Base-by-base conservation (phyloP, 2,888 invertebrate species). In the Smittia aterrima region DNA sequence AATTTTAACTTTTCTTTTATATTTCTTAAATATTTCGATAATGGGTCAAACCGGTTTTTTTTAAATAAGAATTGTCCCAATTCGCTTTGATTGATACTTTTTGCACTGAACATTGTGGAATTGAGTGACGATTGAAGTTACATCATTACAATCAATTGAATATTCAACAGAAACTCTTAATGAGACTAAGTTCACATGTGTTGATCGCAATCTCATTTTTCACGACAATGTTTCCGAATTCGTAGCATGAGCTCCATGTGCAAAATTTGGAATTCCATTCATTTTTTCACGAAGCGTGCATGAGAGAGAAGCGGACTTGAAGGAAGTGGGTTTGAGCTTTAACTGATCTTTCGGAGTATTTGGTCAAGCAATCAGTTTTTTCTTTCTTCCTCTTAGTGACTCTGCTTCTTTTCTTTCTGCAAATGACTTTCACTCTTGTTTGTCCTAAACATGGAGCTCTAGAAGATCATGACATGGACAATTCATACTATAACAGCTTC, bases 381-480 rank as follows among this genome's bases (percentile, higher is more conserved):
- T 22, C n/a, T n/a, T 58, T 58, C 58, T 58, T 22, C n/a, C 9
- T 22, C 58, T 58, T 18, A 16, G 47, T 11, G 47, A n/a, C 47
- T 32, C 32, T 32, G 32, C 47, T 58, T 58, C 22, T 58, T 4
- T 6, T 3, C 58, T 18, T 58, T 58, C n/a, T n/a, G n/a, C 24
- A n/a, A 47, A 68, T 47, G 47, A 68, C 68, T 68, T 68, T 68
- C 68, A 68, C 68, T 68, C 68, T 68, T 22, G 40, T 68, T 68
- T 24, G n/a, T 25, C 58, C 58, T 58, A 58, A 58, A 58, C 58
- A 58, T 58, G 58, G 58, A 58, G 22, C 58, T 7, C 13, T 22
- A 58, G 58, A 58, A 58, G 58, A 58, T 58, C 58, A 20, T 58
- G 20, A 18, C 47, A 4, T 47, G 16, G 47, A 47, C 47, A 47